Base-by-base conservation (phyloP, 2,797 vertebrate genomes). In the Lindbergichthys nudifrons region DNA sequence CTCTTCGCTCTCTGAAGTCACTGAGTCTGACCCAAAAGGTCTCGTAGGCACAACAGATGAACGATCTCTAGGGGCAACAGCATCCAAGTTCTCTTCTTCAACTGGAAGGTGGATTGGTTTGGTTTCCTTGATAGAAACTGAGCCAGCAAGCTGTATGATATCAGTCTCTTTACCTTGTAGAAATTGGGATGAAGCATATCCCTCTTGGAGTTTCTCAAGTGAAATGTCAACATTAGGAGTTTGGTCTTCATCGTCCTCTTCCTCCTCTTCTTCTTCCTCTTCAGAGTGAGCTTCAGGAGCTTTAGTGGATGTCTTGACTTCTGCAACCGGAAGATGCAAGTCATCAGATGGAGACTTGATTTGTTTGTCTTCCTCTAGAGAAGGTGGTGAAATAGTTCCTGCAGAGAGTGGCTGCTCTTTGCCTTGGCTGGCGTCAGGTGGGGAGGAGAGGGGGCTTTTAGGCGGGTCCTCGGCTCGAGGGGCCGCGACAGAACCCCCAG, bases 361-460 rank as follows among this genome's bases (percentile, higher is more conserved):
- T 81, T 91, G 96, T 80, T 97, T 98, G 89, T 99, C 97, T 26
- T 99, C 97, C 83, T 99, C 98, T 65, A 99, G 84, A 43, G 97
- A 99, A 6, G 97, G 97, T n/a, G 98, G 98, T 64, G 97, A 99
- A 70, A 98, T 96, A 36, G 96, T 98, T 81, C 96, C 97, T 42
- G 97, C 96, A 0, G 98, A 99, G 6, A 94, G 96, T 43, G 96
- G 86, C 0, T 96, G 96, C 67, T 98, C 97, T 19, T 96, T 96
- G 77, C 95, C 93, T 70, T 95, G 96, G 5, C 93, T 95, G 15
- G 93, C 92, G 52, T 97, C 96, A 0, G 96, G 95, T 36, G 94
- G 90, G n/a, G 93, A 95, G 56, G 95, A 94, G 7, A 95, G 94
- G 5, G 95, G 82, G 60, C 95, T 95, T 93, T 96, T 98, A 56